Evolutionary conservation across 2,797 vertebrate species (phyloP).

Genomic region (Acipenser oxyrinchus): DNA sequence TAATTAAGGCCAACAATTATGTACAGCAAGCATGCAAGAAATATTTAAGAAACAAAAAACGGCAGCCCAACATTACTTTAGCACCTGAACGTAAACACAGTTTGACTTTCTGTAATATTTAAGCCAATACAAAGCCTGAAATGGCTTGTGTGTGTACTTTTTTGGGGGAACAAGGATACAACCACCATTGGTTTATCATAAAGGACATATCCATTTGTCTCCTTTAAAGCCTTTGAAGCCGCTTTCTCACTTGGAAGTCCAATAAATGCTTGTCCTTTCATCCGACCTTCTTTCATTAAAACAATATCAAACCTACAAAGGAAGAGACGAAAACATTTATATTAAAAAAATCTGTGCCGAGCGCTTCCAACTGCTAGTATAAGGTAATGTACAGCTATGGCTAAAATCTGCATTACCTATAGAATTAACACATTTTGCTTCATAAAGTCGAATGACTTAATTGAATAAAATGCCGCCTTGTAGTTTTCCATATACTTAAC

Average conservation of each 20-base stretch:
- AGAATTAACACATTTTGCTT: no score
- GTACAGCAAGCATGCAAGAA: neutral
- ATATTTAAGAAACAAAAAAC: neutral
- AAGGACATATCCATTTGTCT: constrained; percentile 87
- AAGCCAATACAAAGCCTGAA: no score
- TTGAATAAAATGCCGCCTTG: no score
- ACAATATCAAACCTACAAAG: constrained; percentile 82
- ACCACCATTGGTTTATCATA: constrained; percentile 91
- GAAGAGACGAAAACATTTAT: neutral
- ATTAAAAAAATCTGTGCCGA: no score
- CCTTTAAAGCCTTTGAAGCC: constrained; percentile 85
- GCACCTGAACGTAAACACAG: neutral
- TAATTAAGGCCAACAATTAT: constrained; percentile 60
- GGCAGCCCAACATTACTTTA: neutral
- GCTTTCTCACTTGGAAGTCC: constrained; percentile 86
- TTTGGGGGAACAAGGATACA: constrained; percentile 72
- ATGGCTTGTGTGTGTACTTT: neutral
- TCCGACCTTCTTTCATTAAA: constrained; percentile 94
- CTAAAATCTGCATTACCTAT: no score
- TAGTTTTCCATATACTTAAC: no score
- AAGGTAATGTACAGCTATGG: no score
- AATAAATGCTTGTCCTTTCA: constrained; percentile 98
- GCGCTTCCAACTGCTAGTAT: no score
- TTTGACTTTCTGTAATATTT: neutral
- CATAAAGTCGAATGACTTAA: no score